Evolutionary conservation across 2,888 invertebrate genomes (phyloP), one percentile per base, ranked within the genome.

Genomic region (Himalopsyche tibetana): DNA sequence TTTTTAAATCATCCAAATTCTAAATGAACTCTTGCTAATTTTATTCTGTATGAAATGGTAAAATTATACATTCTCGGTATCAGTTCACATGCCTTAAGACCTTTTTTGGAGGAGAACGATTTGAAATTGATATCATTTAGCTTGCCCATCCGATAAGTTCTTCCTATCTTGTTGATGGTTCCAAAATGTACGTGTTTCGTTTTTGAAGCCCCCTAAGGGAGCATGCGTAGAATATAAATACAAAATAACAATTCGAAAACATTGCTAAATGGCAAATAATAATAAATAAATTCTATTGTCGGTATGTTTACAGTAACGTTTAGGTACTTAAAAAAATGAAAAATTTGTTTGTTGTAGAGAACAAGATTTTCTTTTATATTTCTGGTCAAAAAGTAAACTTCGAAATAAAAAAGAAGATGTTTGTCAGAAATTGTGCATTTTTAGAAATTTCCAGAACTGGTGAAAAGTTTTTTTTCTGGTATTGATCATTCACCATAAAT

Each of bases 71-170:
- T 56, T 56, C 0, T 56, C 56, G n/a, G 17, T n/a, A 8, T 56
- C 4, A 6, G 19, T 19, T 19, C 19, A 11, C 63, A 63, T 19
- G 15, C 28, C 8, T 19, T 11, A 28, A n/a, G 28, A 28, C 19
- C 63, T 63, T 28, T 19, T 63, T 63, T 8, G 63, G 28, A 19
- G n/a, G 28, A 19, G 63, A 63, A 63, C 28, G 28, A 63, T 19
- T 63, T 63, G 63, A 63, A 63, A 63, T 63, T 63, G 63, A 63
- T 63, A 63, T 63, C 63, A 63, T 63, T 63, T 63, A 19, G 63
- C 19, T 63, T 63, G 63, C 63, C 63, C 63, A 63, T 63, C 63
- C 8, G 63, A 63, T 63, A 63, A 63, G 63, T 63, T 63, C 63
- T 19, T 51, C 15, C 51, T 63, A 63, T 63, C 63, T 63, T 19